Percentiles rank a stretch among this genome's conserved stretches.
These are phyloP conservation scores for Chlorocebus sabaeus DNA, from an alignment of 2,113 vertebrate species.

Conservation along the genomic window DNA sequence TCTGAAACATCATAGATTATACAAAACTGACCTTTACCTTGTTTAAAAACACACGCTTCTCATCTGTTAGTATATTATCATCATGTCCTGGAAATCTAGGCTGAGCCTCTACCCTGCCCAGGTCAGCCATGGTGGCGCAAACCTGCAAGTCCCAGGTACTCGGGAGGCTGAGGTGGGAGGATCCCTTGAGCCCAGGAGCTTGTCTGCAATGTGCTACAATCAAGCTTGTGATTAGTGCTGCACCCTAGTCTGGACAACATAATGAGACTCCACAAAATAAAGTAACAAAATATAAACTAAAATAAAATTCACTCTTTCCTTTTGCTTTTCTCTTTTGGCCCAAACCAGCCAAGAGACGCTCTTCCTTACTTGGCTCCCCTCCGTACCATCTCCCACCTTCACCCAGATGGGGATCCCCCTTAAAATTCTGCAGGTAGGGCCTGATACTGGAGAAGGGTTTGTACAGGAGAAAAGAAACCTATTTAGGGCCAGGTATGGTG, in stretches of 20 bases:
- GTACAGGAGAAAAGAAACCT: no score
- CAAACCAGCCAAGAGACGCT: background rate
- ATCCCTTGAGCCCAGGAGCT: background rate
- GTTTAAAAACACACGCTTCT: no score
- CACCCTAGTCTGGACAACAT: background rate
- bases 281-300: background rate
- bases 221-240: background rate
- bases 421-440: no score
- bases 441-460: no score
- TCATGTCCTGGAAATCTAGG: no score
- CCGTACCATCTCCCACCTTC: rapidly evolving
- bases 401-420: no score
- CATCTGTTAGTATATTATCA: no score
- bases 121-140: no score
- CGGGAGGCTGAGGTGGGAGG: background rate
- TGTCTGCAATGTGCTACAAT: background rate
- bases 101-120: no score
- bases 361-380: background rate
- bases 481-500: no score
- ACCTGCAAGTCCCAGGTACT: background rate
- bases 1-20: no score
- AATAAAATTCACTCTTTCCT: background rate
- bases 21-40: no score
- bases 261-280: background rate
- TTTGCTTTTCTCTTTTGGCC: background rate